Conservation (phyloP, 1,140 invertebrate genomes). For the Potamilus streckersoni region DNA sequence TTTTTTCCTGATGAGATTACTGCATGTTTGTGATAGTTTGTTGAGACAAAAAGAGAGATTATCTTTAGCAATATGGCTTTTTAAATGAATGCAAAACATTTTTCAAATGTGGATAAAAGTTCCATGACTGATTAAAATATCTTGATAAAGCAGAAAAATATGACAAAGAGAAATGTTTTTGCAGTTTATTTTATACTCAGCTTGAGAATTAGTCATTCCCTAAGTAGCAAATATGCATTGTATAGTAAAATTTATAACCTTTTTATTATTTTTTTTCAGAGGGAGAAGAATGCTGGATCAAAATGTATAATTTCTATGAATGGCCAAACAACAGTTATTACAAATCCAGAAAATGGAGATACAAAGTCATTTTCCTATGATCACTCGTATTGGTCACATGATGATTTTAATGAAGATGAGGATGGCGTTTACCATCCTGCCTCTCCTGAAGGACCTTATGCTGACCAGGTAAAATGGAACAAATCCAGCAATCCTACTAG, state of each 20-base stretch:
- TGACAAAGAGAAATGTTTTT: no score
- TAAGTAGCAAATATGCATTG: no score
- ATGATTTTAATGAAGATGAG: conserved; percentile 69
- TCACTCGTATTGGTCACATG: conserved; percentile 75
- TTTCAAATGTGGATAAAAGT: no score
- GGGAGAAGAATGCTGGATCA: conserved; percentile 71
- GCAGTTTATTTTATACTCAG: no score
- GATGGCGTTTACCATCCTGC: conserved; percentile 70
- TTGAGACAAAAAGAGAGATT: no score
- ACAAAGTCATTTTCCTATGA: conserved; percentile 73
- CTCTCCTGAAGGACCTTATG: conserved; percentile 60
- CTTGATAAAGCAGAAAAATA: no score
- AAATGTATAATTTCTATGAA: conserved; percentile 72
- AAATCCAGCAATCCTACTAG: background rate
- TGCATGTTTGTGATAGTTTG: no score
- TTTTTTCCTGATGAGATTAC: no score
- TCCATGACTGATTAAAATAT: no score
- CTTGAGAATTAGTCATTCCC: no score
- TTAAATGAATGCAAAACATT: no score
- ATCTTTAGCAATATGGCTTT: no score
- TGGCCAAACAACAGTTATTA: conserved; percentile 69
- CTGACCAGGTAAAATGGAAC: conserved; percentile 68
- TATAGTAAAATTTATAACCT: background rate
- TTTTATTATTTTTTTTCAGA: conserved; percentile 62
- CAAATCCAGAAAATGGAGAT: conserved; percentile 68